Evolutionary conservation across 2,797 vertebrate genomes (phyloP).

Genomic region (Toxotes lorentzi): DNA sequence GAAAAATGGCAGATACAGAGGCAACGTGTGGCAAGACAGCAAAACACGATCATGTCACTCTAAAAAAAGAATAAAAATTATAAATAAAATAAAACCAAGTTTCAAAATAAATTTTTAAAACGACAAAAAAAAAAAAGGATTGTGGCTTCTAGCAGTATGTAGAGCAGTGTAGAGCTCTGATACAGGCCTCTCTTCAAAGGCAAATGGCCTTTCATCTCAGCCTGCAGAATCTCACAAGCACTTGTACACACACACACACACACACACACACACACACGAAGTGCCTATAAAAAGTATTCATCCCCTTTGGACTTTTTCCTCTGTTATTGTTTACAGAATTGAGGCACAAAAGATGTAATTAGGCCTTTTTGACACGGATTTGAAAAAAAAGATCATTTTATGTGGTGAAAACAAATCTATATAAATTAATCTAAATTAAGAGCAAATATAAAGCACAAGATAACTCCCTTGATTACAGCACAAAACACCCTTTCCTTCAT

Average conservation of each 20-base stretch:
- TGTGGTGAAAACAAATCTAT: slow-evolving; percentile 37
- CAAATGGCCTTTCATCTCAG: slow-evolving; percentile 70
- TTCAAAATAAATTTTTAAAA: slow-evolving; percentile 44
- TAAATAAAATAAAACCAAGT: slow-evolving; percentile 44
- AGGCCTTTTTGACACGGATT: slow-evolving; percentile 17
- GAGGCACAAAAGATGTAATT: slow-evolving; percentile 56
- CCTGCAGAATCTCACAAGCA: slow-evolving; percentile 55
- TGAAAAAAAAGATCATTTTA: slow-evolving; percentile 24
- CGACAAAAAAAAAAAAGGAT: slow-evolving; percentile 38
- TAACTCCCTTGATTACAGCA: neutral
- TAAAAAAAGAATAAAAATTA: slow-evolving; percentile 30
- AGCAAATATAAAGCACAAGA: slow-evolving; percentile 15
- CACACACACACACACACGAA: slow-evolving; percentile 22
- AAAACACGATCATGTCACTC: slow-evolving; percentile 19
- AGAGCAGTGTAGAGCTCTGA: slow-evolving; percentile 55
- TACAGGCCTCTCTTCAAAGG: slow-evolving; percentile 64
- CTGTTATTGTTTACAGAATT: slow-evolving; percentile 57
- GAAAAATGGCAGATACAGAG: too few relatives aligned
- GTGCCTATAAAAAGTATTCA: slow-evolving; percentile 60
- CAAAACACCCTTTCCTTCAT: neutral
- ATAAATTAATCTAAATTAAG: slow-evolving; percentile 30
- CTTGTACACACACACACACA: neutral
- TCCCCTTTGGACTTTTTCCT: slow-evolving; percentile 55
- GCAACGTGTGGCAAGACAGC: slow-evolving; percentile 23
- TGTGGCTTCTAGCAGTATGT: slow-evolving; percentile 47